These are phyloP conservation scores for Pituophis catenifer DNA, from an alignment of 2,113 vertebrate species.

Conservation along the genomic window DNA sequence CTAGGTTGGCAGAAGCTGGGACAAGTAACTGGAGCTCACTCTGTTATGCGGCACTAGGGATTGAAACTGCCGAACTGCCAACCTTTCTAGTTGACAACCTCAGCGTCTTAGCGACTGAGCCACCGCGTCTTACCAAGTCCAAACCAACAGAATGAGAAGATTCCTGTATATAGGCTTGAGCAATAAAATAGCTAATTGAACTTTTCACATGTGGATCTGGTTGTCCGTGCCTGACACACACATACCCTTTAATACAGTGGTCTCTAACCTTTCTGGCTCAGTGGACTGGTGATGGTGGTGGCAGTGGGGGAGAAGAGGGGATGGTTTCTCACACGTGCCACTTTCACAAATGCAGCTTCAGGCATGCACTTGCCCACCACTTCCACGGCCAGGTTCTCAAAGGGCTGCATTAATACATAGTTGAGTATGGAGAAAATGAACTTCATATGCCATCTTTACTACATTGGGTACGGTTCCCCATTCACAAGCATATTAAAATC, in stretches of 20 bases:
- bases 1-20: no score
- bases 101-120: no score
- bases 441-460: no score
- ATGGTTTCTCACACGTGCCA: not conserved
- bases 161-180: not conserved
- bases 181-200: not conserved
- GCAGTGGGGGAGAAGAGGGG: not conserved
- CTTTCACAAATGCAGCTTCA: not conserved
- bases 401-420: not conserved
- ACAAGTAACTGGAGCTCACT: no score
- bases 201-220: not conserved
- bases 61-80: no score
- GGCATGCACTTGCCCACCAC: not conserved
- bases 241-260: not conserved
- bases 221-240: not conserved
- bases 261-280: not conserved
- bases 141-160: not conserved
- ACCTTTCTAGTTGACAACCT: no score
- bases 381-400: not conserved
- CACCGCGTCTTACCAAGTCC: not conserved
- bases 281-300: not conserved
- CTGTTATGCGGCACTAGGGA: no score
- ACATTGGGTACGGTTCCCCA: not conserved
- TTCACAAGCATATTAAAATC: not conserved
- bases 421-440: not conserved